Evolutionary conservation across 2,113 vertebrate genomes (phyloP), one percentile per base, ranked within the genome.

Genomic region (Leucopsar rothschildi): DNA sequence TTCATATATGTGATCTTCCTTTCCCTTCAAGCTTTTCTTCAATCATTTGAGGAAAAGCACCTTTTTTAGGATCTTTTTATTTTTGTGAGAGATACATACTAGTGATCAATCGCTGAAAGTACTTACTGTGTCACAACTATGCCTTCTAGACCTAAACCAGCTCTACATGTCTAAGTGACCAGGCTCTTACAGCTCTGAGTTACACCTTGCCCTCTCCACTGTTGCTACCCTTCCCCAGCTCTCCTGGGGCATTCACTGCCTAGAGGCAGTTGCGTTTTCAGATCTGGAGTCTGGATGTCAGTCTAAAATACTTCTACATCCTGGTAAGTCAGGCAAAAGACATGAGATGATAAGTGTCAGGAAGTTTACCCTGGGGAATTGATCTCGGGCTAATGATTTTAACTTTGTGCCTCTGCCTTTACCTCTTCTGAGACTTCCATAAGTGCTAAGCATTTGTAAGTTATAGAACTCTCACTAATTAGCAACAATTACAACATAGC

Each of bases 391-490:
- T 17, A 82, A 53, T 4, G 12, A 33, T 53, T 88, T 31, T 57
- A 77, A 77, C 42, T 75, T 65, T 31, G n/a, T 90, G 75, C 71
- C 45, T 93, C 76, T 65, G 27, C 39, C 12, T 71, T 86, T 83
- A 83, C 17, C 16, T 93, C 55, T 72, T 86, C 28, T 27, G 37
- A 85, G 59, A 42, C 25, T 68, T 73, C 31, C 2, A 0, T n/a
- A 88, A 96, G 33, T 49, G 37, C 40, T 82, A 49, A 59, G 22
- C 71, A 68, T 47, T 59, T 19, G 5, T 29, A 72, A 82, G 20
- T 64, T 84, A 17, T 0, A 15, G 42, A 85, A 73, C 39, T 76
- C 31, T 75, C 50, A 78, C 1, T 49, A 45, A 64, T 57, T 69
- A 81, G 57, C 17, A 87, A 72, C 59, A 69, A 53, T 12, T 60